Percentiles rank a stretch among this genome's conserved stretches.
Conservation (phyloP, 2,888 invertebrate genomes). For the Eristalis intricaria region DNA sequence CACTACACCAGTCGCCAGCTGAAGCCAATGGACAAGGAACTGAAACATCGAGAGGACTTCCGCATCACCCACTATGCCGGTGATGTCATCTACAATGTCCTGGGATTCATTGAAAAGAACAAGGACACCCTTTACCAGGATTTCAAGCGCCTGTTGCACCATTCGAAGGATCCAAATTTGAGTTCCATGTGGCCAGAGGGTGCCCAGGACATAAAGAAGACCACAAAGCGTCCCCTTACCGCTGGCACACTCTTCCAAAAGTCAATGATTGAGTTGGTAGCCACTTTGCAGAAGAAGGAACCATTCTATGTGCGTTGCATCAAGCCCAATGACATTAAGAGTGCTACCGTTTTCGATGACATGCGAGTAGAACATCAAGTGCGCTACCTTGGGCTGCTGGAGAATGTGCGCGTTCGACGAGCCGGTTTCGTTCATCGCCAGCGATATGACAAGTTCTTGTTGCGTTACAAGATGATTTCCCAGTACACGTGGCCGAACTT, state of each 20-base stretch:
- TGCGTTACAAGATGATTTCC: slow-evolving; percentile 98
- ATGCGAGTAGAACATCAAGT: slow-evolving; percentile 84
- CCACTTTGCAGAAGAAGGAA: slow-evolving; percentile 94
- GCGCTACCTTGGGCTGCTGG: slow-evolving; percentile 93
- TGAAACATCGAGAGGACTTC: slow-evolving; percentile 90
- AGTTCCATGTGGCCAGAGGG: slow-evolving; percentile 98
- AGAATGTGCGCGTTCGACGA: slow-evolving; percentile 96
- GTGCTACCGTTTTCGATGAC: slow-evolving; percentile 91
- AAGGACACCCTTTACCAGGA: slow-evolving; percentile 98
- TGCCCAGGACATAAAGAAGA: slow-evolving; percentile 92
- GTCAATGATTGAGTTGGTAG: slow-evolving; percentile 95
- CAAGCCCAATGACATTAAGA: slow-evolving; percentile 97
- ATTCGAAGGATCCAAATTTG: slow-evolving; percentile 89
- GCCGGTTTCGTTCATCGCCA: slow-evolving; percentile 99
- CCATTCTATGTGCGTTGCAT: slow-evolving; percentile 98
- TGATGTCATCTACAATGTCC: slow-evolving; percentile 94
- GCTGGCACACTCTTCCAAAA: slow-evolving; percentile 97
- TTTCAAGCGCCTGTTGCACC: slow-evolving; percentile 94
- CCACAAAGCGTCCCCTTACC: slow-evolving; percentile 96
- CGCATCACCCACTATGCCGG: slow-evolving; percentile 97
- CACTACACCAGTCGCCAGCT: slow-evolving; percentile 95
- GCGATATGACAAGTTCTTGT: slow-evolving; percentile 95
- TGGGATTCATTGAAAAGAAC: slow-evolving; percentile 98
- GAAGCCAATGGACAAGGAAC: slow-evolving; percentile 90
- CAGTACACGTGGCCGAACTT: slow-evolving; percentile 99